Evolutionary conservation across 2,113 vertebrate genomes (phyloP).

Genomic region (Pterocles orientalis): DNA sequence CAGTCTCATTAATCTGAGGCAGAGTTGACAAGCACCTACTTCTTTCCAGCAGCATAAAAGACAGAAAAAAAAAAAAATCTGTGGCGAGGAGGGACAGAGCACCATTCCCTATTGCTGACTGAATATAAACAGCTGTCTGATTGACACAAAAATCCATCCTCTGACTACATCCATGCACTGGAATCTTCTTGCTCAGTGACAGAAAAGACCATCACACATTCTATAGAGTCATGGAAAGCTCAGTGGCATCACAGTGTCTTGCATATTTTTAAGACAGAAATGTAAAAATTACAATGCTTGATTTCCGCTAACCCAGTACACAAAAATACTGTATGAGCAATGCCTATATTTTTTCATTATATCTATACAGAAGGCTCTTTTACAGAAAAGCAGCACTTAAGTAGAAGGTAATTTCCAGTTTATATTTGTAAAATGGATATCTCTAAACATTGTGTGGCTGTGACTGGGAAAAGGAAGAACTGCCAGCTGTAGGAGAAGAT

Average conservation of each 20-base stretch:
- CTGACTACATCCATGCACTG: background rate
- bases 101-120: background rate
- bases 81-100: background rate
- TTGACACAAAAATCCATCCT: background rate
- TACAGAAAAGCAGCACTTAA: background rate
- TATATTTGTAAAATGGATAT: background rate
- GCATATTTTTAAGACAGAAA: background rate
- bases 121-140: slow-evolving; percentile 36
- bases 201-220: background rate
- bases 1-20: background rate
- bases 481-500: too few relatives aligned
- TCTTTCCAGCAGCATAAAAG: slow-evolving; percentile 2
- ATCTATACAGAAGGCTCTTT: background rate
- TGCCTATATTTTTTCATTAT: background rate
- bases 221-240: background rate
- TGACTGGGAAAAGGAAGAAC: too few relatives aligned
- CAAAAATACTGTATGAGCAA: background rate
- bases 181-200: background rate
- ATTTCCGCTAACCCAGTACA: background rate
- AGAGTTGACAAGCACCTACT: background rate
- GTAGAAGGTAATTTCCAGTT: background rate
- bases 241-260: background rate
- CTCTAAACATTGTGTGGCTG: background rate
- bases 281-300: background rate
- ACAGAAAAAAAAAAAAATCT: background rate